Evolutionary conservation across 1,140 invertebrate species (phyloP), one percentile per base, ranked within the genome.

Genomic region (Drosophila saltans): DNA sequence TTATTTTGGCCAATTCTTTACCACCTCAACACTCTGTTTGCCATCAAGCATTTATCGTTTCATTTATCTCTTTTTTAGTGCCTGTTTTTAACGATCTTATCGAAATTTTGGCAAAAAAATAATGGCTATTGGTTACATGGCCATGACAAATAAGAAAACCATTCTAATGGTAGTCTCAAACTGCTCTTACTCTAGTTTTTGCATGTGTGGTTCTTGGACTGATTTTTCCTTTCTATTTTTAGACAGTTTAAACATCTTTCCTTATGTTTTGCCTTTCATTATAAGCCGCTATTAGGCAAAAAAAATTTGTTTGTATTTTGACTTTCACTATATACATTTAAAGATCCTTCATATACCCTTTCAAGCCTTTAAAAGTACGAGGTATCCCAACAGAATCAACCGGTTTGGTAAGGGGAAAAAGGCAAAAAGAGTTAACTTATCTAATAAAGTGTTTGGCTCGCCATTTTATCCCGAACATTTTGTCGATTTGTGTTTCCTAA

Each of bases 371-470:
- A 2, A 6, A 16, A 48, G 1, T 48, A 21, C 45, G 24, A 24
- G 21, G 45, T 52, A 52, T 26, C 2, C 3, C 2, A 6, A 9
- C 21, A 21, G 16, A 24, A 48, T 7, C 6, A 48, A 48, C 5
- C 16, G 16, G 45, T n/a, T 48, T 48, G 45, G 8, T 8, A 52
- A 52, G 4, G n/a, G n/a, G 39, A 24, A 21, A 64, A 56, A 30
- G 4, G 28, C 30, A 26, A 48, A 69, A 77, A 77, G 84, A 78
- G 84, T 83, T 80, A 71, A 77, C 75, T 86, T 86, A 78, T 81
- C 84, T 86, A 89, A 86, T 83, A 86, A 86, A 86, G 69, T 74
- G 69, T 52, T 52, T 52, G 21, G 21, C 45, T 21, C 45, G 45
- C 45, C 45, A 24, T 52, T 52, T 52, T 8, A 52, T 52, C 9